These are phyloP conservation scores for Rotaria socialis DNA, from an alignment of 2,888 invertebrate species.

Conservation along the genomic window DNA sequence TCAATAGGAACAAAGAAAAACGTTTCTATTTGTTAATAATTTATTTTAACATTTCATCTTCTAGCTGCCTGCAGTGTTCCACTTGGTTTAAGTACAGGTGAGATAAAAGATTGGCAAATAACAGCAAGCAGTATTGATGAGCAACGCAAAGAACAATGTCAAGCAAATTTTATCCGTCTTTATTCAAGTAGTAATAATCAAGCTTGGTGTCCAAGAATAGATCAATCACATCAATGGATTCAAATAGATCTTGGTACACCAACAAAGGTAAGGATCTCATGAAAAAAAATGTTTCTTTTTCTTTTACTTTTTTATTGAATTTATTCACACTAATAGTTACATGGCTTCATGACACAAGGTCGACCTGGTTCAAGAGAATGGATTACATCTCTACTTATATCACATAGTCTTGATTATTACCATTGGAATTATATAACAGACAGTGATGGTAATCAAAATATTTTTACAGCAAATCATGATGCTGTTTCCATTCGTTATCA, in stretches of 20 bases:
- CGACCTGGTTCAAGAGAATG: slow-evolving; percentile 62
- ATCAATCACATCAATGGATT: slow-evolving; percentile 62
- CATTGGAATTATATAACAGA: slow-evolving; percentile 62
- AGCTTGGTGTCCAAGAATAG: slow-evolving; percentile 62
- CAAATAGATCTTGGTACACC: slow-evolving; percentile 62
- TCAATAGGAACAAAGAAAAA: neutral
- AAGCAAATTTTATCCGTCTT: slow-evolving; percentile 61
- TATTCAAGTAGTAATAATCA: slow-evolving; percentile 60
- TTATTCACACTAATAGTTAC: slow-evolving; percentile 53
- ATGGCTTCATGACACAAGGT: slow-evolving; percentile 61
- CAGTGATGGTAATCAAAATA: slow-evolving; percentile 61
- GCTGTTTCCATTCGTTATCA: slow-evolving; percentile 61
- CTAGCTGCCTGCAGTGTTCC: slow-evolving; percentile 34
- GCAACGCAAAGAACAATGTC: slow-evolving; percentile 59
- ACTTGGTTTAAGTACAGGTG: slow-evolving; percentile 42
- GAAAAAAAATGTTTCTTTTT: neutral
- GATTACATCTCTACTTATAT: slow-evolving; percentile 62
- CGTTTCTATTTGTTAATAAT: neutral
- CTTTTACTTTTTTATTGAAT: neutral
- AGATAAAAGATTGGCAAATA: slow-evolving; percentile 63
- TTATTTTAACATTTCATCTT: neutral
- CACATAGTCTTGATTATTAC: slow-evolving; percentile 62
- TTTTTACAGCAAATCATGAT: slow-evolving; percentile 60
- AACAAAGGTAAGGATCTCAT: slow-evolving; percentile 57
- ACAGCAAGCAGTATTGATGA: slow-evolving; percentile 62